Percentiles rank a stretch among this genome's conserved stretches.
These are phyloP conservation scores for Empidonax alnorum DNA, from an alignment of 2,113 vertebrate genomes.

Conservation along the genomic window DNA sequence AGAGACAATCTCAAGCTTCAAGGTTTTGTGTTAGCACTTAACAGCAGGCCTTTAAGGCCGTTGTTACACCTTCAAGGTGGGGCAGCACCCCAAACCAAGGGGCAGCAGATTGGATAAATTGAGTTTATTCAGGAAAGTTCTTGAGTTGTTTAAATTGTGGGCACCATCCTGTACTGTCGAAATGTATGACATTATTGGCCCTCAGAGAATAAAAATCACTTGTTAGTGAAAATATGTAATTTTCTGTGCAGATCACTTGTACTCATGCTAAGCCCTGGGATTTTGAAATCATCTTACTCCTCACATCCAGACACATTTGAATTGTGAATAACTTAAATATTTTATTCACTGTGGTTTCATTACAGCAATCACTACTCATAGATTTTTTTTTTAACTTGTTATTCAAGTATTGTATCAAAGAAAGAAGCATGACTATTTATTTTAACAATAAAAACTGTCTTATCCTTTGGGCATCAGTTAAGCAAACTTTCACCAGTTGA, in stretches of 20 bases:
- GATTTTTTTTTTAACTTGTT: background rate
- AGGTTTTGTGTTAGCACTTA: background rate
- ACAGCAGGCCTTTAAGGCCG: background rate
- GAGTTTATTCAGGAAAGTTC: background rate
- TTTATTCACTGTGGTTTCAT: background rate
- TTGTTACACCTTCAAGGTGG: background rate
- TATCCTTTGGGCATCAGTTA: background rate
- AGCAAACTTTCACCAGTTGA: background rate
- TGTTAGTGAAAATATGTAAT: constrained; percentile 32
- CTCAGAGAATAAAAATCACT: constrained; percentile 12
- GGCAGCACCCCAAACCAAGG: background rate
- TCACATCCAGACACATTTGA: background rate
- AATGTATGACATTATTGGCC: background rate
- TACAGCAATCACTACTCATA: background rate
- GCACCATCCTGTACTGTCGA: background rate
- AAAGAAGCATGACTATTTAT: background rate
- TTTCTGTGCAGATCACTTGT: background rate
- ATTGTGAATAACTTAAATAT: background rate
- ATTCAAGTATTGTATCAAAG: background rate
- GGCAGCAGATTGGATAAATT: background rate
- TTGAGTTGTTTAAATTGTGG: background rate
- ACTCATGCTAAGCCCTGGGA: background rate
- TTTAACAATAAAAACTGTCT: background rate
- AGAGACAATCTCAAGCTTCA: constrained; percentile 17
- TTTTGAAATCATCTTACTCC: background rate